Evolutionary conservation across 2,797 vertebrate genomes (phyloP).

Genomic region (Petrocephalus schoutedeni): DNA sequence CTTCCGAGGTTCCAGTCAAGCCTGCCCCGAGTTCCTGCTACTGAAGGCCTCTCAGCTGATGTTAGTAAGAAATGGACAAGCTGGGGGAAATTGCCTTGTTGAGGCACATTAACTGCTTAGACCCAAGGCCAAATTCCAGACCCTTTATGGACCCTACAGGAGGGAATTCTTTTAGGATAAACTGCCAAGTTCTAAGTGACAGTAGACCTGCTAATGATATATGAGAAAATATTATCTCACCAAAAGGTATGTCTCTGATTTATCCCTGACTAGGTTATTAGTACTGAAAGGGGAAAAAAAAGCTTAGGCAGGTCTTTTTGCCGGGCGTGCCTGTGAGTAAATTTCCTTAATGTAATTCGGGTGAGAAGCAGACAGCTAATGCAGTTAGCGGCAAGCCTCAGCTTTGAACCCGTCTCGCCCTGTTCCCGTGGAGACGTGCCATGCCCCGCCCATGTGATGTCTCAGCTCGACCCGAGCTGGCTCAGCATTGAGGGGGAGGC

Average conservation of each 20-base stretch:
- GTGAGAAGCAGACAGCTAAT: slow-evolving; percentile 54
- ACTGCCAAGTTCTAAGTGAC: too few relatives aligned
- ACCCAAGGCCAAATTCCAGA: not conserved
- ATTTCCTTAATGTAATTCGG: slow-evolving; percentile 68
- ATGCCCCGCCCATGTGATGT: slow-evolving; percentile 25
- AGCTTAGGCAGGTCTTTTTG: slow-evolving; percentile 55
- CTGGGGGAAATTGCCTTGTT: too few relatives aligned
- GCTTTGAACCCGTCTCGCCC: slow-evolving; percentile 45
- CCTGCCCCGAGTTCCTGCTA: not conserved
- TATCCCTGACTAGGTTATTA: slow-evolving; percentile 49
- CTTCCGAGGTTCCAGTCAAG: not conserved
- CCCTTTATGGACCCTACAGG: not conserved
- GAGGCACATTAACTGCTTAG: not conserved
- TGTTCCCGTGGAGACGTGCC: slow-evolving; percentile 41
- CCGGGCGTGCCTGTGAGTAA: slow-evolving; percentile 50
- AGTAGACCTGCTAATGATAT: not conserved
- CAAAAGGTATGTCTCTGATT: slow-evolving; percentile 45
- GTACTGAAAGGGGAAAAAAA: slow-evolving; percentile 50
- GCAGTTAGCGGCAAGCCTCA: slow-evolving; percentile 45
- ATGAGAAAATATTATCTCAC: not conserved
- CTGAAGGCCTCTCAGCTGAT: not conserved
- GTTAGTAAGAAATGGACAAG: not conserved
- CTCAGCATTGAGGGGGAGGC: slow-evolving; percentile 18
- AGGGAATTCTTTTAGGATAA: not conserved
- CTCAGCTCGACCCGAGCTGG: slow-evolving; percentile 31